These are phyloP conservation scores for Epinephelus awoara DNA, from an alignment of 2,797 vertebrate species.

Conservation along the genomic window DNA sequence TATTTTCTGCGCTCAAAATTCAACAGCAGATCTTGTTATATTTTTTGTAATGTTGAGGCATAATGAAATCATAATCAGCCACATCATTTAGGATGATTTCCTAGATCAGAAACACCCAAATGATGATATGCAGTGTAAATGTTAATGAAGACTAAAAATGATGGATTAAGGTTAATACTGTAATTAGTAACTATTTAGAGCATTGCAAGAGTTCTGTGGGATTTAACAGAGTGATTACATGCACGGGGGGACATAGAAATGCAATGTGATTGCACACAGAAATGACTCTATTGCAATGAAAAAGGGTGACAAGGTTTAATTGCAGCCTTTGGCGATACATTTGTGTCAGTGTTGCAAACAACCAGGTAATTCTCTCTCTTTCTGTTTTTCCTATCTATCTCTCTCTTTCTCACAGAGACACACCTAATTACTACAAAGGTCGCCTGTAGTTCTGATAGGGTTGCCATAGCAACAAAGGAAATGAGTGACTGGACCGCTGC, in stretches of 20 bases:
- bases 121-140: neutral
- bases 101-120: neutral
- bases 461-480: constrained; percentile 60
- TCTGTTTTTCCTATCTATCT: neutral
- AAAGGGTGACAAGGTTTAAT: constrained; percentile 64
- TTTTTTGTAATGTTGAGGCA: neutral
- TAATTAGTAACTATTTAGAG: constrained; percentile 33
- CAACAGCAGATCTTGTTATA: neutral
- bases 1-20: neutral
- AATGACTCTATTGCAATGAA: constrained; percentile 45
- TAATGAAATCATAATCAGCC: neutral
- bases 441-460: constrained; percentile 31
- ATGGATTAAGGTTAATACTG: constrained; percentile 9
- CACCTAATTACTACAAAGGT: constrained; percentile 48
- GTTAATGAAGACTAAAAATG: constrained; percentile 22
- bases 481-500: constrained; percentile 35
- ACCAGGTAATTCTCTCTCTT: constrained; percentile 33
- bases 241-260: neutral
- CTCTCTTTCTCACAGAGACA: neutral
- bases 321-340: constrained; percentile 59
- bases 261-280: constrained; percentile 28
- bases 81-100: neutral
- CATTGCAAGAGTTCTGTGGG: constrained; percentile 1
- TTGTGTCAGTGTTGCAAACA: constrained; percentile 37
- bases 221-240: constrained; percentile 15